Evolutionary conservation across 2,888 invertebrate genomes (phyloP).

Genomic region (Drosophila pullipes): DNA sequence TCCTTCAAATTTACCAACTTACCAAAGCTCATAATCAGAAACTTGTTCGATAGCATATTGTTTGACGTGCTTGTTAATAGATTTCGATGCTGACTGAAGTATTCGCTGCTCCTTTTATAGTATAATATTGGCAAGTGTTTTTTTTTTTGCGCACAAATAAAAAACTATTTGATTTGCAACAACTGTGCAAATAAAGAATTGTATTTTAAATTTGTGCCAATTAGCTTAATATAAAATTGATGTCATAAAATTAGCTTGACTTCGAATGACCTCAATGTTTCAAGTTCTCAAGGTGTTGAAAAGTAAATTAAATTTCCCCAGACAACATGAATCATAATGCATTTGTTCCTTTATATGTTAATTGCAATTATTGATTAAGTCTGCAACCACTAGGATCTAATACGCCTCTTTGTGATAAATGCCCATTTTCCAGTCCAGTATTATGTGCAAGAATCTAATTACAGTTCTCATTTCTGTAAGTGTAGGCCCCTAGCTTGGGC

Average conservation of each 20-base stretch:
- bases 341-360: neutral
- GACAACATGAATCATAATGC: neutral
- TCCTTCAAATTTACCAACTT: conserved; percentile 15
- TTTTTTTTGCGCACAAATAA: conserved; percentile 20
- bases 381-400: neutral
- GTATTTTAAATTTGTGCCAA: conserved; percentile 26
- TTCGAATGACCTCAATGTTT: neutral
- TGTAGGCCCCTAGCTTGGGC: too few species aligned
- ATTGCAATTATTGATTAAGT: neutral
- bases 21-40: conserved; percentile 65
- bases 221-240: neutral
- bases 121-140: conserved; percentile 19
- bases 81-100: conserved; percentile 40
- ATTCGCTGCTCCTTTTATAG: conserved; percentile 54
- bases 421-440: neutral
- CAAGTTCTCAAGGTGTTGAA: neutral
- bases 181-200: conserved; percentile 54
- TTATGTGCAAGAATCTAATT: neutral
- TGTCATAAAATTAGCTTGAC: neutral
- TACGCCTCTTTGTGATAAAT: neutral
- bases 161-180: conserved; percentile 26
- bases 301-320: neutral
- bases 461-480: neutral
- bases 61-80: conserved; percentile 25
- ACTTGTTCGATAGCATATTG: conserved; percentile 62